These are phyloP conservation scores for Lates japonicus DNA, from an alignment of 2,797 vertebrate genomes.

Conservation along the genomic window DNA sequence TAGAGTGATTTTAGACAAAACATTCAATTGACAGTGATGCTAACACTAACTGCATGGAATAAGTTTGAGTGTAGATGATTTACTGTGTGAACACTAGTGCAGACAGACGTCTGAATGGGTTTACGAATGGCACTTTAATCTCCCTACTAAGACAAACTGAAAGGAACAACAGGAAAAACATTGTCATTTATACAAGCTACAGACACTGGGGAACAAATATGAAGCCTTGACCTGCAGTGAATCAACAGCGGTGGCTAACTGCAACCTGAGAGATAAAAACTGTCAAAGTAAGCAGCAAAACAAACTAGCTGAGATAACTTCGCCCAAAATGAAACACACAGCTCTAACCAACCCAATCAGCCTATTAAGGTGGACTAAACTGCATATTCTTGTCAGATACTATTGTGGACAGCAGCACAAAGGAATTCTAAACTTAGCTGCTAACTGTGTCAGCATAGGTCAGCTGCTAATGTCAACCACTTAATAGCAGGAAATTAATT, in stretches of 20 bases:
- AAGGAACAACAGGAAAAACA: neutral
- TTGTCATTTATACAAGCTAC: neutral
- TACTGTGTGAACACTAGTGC: neutral
- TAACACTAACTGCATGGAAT: neutral
- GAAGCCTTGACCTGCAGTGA: neutral
- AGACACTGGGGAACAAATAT: neutral
- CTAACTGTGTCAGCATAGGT: neutral
- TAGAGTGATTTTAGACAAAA: neutral
- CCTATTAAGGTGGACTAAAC: neutral
- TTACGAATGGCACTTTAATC: neutral
- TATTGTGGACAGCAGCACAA: neutral
- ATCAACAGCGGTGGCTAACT: slow-evolving; percentile 5
- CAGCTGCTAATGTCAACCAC: neutral
- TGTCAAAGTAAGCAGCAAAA: slow-evolving; percentile 7
- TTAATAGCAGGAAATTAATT: neutral
- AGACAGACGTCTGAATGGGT: neutral
- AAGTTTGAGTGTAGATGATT: neutral
- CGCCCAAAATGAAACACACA: neutral
- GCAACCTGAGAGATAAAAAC: slow-evolving; percentile 18
- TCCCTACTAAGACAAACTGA: slow-evolving; percentile 9
- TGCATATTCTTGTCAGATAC: slow-evolving; percentile 13
- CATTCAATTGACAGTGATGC: neutral
- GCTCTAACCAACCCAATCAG: slow-evolving; percentile 9
- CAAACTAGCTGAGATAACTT: neutral
- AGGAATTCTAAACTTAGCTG: neutral